Base-by-base conservation (phyloP, 1,140 invertebrate species). In the Paracyclopina nana region DNA sequence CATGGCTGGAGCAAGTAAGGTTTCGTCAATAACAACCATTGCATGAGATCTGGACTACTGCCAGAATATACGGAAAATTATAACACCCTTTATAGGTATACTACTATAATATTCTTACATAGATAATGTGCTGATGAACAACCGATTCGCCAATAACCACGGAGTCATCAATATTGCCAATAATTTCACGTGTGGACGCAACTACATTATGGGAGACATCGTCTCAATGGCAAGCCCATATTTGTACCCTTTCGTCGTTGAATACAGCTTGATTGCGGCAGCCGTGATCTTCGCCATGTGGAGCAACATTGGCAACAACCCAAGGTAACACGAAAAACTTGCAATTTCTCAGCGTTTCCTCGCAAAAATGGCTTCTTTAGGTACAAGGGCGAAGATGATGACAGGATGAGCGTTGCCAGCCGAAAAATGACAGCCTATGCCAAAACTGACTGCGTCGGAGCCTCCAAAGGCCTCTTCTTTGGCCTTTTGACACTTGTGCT, bases 281-380 rank as follows among this genome's bases (percentile, higher is more conserved):
- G 88, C 90, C 44, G 85, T 97, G 20, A 80, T 96, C 58, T 96
- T 92, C 63, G 84, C 95, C 38, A 94, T 96, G 78, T 96, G 88
- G 88, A 82, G 82, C 60, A 85, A 88, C 64, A 90, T 92, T 63
- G 83, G 84, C 29, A 75, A 80, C 57, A 78, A 82, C 45, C 59
- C 59, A 5, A 56, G 55, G 57, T 59, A 58, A n/a, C 12, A 20
- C 53, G 25, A 22, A 56, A 20, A 24, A 18, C 22, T 55, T 38
- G 22, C 24, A 42, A 42, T 20, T 25, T 28, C 18, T 51, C 43
- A n/a, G 28, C 22, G 50, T 38, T 51, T 18, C 50, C 12, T 51
- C 28, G 31, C 20, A 24, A 46, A 41, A 31, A 9, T 38, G 14
- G 34, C 34, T n/a, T 16, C 60, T 64, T 4, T 53, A 73, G 72